These are phyloP conservation scores for Drosophila lacertosa DNA, from an alignment of 1,140 invertebrate species.

Conservation along the genomic window DNA sequence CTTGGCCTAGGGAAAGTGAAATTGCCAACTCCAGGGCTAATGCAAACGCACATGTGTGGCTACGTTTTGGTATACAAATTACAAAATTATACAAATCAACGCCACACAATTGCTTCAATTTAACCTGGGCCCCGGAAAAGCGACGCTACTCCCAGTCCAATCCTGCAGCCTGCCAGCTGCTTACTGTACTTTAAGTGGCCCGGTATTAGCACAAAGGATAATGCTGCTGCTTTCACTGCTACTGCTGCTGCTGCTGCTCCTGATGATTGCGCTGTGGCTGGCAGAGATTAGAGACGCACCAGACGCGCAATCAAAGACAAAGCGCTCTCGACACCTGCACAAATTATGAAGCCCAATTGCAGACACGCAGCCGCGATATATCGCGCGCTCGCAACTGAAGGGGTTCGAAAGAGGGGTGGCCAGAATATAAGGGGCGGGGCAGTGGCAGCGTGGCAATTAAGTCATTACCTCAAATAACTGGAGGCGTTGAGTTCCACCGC, in stretches of 20 bases:
- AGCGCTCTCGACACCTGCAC: slow-evolving; percentile 72
- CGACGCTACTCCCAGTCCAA: neutral
- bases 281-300: slow-evolving; percentile 73
- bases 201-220: slow-evolving; percentile 40
- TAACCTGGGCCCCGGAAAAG: slow-evolving; percentile 47
- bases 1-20: slow-evolving; percentile 44
- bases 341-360: slow-evolving; percentile 70
- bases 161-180: slow-evolving; percentile 19
- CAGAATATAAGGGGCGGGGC: slow-evolving; percentile 18
- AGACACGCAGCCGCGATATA: slow-evolving; percentile 18
- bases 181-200: slow-evolving; percentile 44
- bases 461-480: slow-evolving; percentile 74
- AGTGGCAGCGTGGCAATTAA: slow-evolving; percentile 68
- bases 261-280: slow-evolving; percentile 62
- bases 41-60: slow-evolving; percentile 66
- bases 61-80: slow-evolving; percentile 79
- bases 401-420: slow-evolving; percentile 2
- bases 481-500: slow-evolving; percentile 53
- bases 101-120: slow-evolving; percentile 79
- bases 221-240: slow-evolving; percentile 17
- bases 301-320: slow-evolving; percentile 76
- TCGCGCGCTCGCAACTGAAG: neutral
- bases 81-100: slow-evolving; percentile 83
- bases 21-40: slow-evolving; percentile 45
- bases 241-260: neutral